These are phyloP conservation scores for Panonychus citri DNA, from an alignment of 1,140 invertebrate genomes.

Conservation along the genomic window DNA sequence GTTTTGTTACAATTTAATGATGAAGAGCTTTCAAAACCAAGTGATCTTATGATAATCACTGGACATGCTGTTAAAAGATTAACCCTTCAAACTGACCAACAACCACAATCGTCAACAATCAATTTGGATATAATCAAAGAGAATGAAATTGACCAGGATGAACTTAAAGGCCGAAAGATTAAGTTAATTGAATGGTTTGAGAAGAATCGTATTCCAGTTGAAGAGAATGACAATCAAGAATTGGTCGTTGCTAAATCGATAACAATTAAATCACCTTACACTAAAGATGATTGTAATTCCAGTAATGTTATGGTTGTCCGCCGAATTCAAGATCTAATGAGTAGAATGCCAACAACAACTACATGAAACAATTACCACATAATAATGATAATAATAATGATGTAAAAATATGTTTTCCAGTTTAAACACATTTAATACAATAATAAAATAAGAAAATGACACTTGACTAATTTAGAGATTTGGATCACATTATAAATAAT, in stretches of 20 bases:
- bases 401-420: too few relatives aligned
- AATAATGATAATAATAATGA: too few relatives aligned
- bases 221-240: not conserved
- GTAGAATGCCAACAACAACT: not conserved
- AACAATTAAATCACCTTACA: conserved; percentile 6
- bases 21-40: not conserved
- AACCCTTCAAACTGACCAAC: not conserved
- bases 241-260: not conserved
- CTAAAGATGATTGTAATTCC: conserved; percentile 1
- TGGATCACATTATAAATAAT: too few relatives aligned
- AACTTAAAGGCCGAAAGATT: not conserved
- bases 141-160: not conserved
- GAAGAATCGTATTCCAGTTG: conserved; percentile 3
- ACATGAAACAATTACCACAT: too few relatives aligned
- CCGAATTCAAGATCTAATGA: conserved; percentile 2
- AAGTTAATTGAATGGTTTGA: not conserved
- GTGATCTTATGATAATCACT: not conserved
- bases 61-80: not conserved
- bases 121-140: not conserved
- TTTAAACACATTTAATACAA: too few relatives aligned
- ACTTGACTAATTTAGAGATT: too few relatives aligned
- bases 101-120: not conserved
- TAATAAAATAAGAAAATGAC: too few relatives aligned
- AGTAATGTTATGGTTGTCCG: conserved; percentile 2
- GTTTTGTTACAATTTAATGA: not conserved